phyloP scores from a whole-genome alignment of 2,888 invertebrate species.

The Lasioglossum marginatum region DNA sequence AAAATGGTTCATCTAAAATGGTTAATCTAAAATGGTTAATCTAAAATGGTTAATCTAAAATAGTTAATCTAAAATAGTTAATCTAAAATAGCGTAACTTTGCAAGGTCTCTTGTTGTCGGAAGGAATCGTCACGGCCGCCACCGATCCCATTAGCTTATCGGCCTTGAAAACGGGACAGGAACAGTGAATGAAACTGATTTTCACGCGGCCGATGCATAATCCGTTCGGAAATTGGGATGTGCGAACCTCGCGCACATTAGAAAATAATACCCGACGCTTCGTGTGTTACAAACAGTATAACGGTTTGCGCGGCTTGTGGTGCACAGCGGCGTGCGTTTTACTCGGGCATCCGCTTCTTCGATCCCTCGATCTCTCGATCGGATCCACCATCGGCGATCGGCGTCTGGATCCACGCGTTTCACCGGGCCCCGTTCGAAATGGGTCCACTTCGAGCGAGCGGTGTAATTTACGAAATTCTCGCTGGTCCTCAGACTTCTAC shows the following conservation, averaged over 20 bases:
- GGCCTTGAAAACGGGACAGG: conserved; percentile 34
- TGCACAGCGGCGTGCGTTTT: conserved; percentile 52
- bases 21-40: no score
- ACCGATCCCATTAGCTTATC: neutral
- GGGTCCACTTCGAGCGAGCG: conserved; percentile 4
- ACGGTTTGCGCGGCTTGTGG: conserved; percentile 62
- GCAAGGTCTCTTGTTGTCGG: neutral
- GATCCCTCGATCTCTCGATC: conserved; percentile 55
- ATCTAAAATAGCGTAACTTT: no score
- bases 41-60: neutral
- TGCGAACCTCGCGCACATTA: conserved; percentile 38
- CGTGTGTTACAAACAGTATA: conserved; percentile 61
- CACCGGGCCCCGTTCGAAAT: neutral
- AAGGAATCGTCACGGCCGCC: neutral
- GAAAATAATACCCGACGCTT: conserved; percentile 58
- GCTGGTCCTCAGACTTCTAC: neutral
- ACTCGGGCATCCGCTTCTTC: conserved; percentile 51
- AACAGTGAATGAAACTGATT: conserved; percentile 45
- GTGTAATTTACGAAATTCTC: neutral
- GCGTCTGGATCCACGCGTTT: neutral
- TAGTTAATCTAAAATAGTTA: neutral
- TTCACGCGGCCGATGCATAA: neutral
- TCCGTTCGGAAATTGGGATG: conserved; percentile 37
- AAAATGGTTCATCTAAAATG: no score
- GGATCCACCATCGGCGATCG: conserved; percentile 28